These are phyloP conservation scores for Paramisgurnus dabryanus DNA, from an alignment of 2,113 vertebrate species.

Conservation along the genomic window DNA sequence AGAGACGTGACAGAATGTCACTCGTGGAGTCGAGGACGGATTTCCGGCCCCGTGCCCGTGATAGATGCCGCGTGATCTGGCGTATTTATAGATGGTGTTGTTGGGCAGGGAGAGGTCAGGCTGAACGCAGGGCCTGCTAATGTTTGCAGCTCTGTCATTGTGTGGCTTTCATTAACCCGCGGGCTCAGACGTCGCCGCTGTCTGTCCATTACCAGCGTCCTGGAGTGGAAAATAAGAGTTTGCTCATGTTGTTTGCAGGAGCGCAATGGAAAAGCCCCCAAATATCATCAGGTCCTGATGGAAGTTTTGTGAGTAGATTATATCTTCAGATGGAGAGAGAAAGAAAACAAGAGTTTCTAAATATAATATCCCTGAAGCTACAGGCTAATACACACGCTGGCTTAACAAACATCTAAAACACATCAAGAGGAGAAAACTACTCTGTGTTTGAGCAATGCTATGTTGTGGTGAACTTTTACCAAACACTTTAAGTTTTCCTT, in stretches of 20 bases:
- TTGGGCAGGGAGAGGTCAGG: background rate
- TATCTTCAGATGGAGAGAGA: constrained; percentile 64
- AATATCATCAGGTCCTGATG: constrained; percentile 28
- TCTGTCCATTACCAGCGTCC: constrained; percentile 82
- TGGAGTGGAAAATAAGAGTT: constrained; percentile 80
- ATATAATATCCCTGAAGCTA: constrained; percentile 36
- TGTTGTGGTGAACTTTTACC: no score
- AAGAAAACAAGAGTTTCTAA: constrained; percentile 65
- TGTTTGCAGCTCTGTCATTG: background rate
- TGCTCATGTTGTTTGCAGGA: constrained; percentile 51
- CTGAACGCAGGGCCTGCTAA: background rate
- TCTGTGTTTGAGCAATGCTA: background rate
- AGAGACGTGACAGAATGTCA: background rate
- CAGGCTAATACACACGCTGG: background rate
- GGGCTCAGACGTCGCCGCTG: constrained; percentile 42
- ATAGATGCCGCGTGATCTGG: background rate
- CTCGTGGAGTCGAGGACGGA: background rate
- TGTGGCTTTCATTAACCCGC: background rate
- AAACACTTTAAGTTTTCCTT: no score
- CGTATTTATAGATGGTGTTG: background rate
- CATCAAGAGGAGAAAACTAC: background rate
- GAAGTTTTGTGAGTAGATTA: constrained; percentile 29
- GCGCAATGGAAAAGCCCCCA: constrained; percentile 21
- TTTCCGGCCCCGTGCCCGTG: background rate
- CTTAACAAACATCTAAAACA: background rate